A percentile compares a stretch with the other conserved stretches of the same genome.
phyloP scores from a whole-genome alignment of 2,888 invertebrate species.

The Nasonovia ribisnigri region DNA sequence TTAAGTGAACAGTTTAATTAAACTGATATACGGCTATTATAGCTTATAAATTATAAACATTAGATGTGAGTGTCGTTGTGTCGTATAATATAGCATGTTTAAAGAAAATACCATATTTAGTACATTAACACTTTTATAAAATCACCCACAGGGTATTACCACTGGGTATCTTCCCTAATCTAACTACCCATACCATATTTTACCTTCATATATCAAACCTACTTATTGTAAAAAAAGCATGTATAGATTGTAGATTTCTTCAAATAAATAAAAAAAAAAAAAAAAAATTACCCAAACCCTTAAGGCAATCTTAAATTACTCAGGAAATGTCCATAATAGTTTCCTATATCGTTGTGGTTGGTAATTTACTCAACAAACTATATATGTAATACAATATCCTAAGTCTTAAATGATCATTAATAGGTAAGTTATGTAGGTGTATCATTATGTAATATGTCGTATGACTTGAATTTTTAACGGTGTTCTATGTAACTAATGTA shows the following conservation, averaged over 20 bases:
- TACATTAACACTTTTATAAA: background rate
- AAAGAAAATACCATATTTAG: constrained; percentile 3
- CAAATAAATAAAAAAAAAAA: too few species aligned
- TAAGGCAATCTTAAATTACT: background rate
- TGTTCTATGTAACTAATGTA: background rate
- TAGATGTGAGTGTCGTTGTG: background rate
- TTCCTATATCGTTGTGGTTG: background rate
- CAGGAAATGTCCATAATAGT: background rate
- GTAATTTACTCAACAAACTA: background rate
- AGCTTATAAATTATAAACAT: background rate
- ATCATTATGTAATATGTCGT: background rate
- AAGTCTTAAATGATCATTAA: background rate
- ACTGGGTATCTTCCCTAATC: too few species aligned
- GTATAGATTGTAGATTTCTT: too few species aligned
- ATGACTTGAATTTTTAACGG: too few species aligned
- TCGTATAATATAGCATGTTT: background rate
- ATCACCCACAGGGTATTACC: too few species aligned
- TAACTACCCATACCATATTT: too few species aligned
- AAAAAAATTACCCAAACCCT: background rate
- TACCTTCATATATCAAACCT: too few species aligned
- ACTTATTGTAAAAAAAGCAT: too few species aligned
- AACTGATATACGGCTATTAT: background rate
- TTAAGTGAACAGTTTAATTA: background rate
- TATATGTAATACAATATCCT: background rate
- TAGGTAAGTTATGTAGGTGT: background rate